Evolutionary conservation across 1,140 invertebrate species (phyloP).

Genomic region (Drosophila aff.): DNA sequence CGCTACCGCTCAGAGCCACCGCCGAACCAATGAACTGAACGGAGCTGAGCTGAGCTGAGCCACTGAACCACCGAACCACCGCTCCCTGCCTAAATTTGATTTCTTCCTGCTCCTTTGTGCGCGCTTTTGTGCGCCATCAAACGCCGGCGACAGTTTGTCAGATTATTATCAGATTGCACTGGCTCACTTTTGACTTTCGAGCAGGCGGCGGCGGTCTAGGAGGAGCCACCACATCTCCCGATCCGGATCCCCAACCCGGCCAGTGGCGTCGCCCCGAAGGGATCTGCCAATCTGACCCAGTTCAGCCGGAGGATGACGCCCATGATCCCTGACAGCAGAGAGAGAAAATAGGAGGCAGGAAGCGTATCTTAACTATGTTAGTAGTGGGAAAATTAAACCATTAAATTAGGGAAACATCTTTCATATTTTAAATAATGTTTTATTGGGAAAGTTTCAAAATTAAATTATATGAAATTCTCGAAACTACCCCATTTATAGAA

Average conservation of each 20-base stretch:
- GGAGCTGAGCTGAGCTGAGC: not conserved
- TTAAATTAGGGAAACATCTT: not conserved
- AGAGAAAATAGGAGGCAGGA: not conserved
- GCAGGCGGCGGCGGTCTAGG: conserved; percentile 51
- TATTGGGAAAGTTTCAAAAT: too few species aligned
- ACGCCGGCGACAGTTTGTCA: conserved; percentile 84
- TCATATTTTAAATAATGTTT: not conserved
- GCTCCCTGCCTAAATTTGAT: conserved; percentile 77
- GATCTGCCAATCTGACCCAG: conserved; percentile 62
- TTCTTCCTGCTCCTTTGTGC: conserved; percentile 81
- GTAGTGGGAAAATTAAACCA: not conserved
- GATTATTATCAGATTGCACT: conserved; percentile 85
- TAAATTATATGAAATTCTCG: too few species aligned
- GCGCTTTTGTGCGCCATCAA: conserved; percentile 76
- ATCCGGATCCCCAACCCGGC: conserved; percentile 5
- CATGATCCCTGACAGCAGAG: conserved; percentile 9
- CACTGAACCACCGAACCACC: conserved; percentile 14
- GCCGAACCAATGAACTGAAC: conserved; percentile 17
- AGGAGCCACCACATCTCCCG: conserved; percentile 30
- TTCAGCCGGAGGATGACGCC: conserved; percentile 51
- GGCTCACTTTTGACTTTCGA: conserved; percentile 81
- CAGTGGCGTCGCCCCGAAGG: conserved; percentile 63
- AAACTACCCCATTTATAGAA: too few species aligned
- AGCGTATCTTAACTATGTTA: not conserved
- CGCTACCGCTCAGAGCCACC: conserved; percentile 67